A percentile compares a stretch with the other conserved stretches of the same genome.
Conservation (phyloP, 2,113 vertebrate genomes). For the Zosterops lateralis region DNA sequence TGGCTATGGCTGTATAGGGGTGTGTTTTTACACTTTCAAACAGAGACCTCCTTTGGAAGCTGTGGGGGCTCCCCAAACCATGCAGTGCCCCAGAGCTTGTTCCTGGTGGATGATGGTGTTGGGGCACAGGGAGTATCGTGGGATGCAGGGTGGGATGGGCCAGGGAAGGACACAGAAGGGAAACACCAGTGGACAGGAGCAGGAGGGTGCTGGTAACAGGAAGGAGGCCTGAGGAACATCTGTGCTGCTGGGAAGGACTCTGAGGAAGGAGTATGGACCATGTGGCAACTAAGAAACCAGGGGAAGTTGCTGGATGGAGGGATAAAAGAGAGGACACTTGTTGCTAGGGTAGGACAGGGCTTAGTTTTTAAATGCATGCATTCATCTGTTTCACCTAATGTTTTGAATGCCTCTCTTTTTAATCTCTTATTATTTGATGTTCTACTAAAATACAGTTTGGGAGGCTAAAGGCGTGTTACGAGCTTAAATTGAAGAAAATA, state of each 20-base stretch:
- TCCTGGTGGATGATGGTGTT: neutral
- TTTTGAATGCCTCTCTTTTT: neutral
- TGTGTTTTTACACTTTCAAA: neutral
- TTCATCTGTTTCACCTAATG: neutral
- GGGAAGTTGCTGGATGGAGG: neutral
- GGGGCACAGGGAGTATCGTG: accelerated
- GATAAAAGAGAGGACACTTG: neutral
- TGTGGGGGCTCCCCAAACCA: neutral
- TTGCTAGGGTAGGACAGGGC: neutral
- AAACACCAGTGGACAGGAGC: accelerated
- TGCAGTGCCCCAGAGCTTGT: accelerated
- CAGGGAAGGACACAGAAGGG: neutral
- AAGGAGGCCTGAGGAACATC: accelerated
- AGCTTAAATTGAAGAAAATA: neutral
- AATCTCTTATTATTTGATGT: neutral
- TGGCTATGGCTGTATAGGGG: neutral
- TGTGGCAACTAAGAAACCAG: neutral
- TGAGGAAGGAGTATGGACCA: accelerated
- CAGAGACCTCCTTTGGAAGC: neutral
- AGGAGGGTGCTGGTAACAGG: neutral
- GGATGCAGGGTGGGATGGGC: accelerated
- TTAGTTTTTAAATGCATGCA: neutral
- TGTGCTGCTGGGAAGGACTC: neutral
- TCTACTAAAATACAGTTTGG: neutral
- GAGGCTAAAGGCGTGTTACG: neutral